A percentile compares a stretch with the other conserved stretches of the same genome.
Evolutionary conservation across 2,797 vertebrate genomes (phyloP).

Genomic region (Zenarchopterus dispar): DNA sequence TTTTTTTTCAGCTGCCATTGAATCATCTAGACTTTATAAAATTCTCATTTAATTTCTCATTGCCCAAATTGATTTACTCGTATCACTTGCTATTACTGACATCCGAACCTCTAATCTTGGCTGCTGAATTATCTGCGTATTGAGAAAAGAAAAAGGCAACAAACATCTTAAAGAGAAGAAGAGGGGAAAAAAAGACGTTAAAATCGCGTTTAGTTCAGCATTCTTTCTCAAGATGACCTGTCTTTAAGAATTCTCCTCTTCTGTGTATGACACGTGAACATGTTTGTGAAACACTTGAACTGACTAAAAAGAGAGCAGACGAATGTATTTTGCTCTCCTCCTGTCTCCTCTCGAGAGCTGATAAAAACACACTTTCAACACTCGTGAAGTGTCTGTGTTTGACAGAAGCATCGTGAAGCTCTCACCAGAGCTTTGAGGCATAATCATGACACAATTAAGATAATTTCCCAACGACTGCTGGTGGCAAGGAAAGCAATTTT

Average conservation of each 20-base stretch:
- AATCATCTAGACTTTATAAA: no score
- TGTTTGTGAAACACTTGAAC: conserved; percentile 38
- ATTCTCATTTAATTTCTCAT: no score
- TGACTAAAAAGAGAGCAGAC: conserved; percentile 35
- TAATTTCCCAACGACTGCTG: conserved; percentile 86
- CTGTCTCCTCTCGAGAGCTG: conserved; percentile 44
- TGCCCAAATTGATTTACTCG: no score
- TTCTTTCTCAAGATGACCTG: no score
- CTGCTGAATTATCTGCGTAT: no score
- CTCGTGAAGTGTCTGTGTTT: conserved; percentile 57
- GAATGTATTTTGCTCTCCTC: conserved; percentile 51
- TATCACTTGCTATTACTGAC: no score
- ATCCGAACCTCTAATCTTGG: no score
- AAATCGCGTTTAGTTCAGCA: no score
- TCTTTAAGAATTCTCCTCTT: conserved; percentile 11
- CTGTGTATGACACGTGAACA: conserved; percentile 7
- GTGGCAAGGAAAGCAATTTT: conserved; percentile 89
- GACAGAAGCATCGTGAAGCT: conserved; percentile 70
- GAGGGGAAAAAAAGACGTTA: no score
- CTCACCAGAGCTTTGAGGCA: conserved; percentile 83
- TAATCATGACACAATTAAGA: conserved; percentile 90
- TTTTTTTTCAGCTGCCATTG: no score
- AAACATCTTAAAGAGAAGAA: no score
- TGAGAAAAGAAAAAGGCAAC: no score
- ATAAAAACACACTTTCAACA: conserved; percentile 45